Evolutionary conservation across 53 echinoderm and acorn worm genomes (phyloP).

Genomic region (Paracentrotus lividus): DNA sequence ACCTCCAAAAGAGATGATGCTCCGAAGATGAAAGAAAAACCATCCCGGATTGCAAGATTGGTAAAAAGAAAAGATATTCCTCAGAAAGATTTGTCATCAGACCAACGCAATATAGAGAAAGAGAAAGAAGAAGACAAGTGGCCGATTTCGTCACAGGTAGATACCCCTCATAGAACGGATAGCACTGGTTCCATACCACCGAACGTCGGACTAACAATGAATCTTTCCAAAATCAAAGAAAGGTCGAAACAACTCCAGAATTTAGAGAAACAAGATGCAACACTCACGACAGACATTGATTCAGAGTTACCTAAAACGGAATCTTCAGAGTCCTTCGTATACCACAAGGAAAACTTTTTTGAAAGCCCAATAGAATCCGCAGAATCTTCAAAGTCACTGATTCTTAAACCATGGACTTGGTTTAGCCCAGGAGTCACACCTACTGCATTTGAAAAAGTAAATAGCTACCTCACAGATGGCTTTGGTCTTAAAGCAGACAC

Average conservation of each 20-base stretch:
- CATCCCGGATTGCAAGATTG: neutral
- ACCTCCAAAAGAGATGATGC: neutral
- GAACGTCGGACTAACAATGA: neutral
- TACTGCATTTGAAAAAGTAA: conserved; percentile 49
- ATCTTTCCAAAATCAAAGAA: conserved; percentile 46
- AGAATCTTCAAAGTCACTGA: neutral
- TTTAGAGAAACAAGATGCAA: neutral
- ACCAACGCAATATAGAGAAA: too few relatives aligned
- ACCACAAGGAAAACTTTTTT: neutral
- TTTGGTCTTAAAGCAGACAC: neutral
- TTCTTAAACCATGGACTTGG: conserved; percentile 54
- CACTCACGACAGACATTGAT: conserved; percentile 28
- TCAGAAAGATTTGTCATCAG: neutral
- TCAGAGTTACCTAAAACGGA: neutral
- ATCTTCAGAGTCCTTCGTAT: conserved; percentile 27
- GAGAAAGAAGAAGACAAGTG: neutral
- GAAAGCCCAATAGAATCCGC: conserved; percentile 38
- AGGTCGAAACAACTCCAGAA: conserved; percentile 35
- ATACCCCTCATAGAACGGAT: neutral
- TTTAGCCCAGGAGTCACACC: conserved; percentile 45
- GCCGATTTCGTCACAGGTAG: neutral
- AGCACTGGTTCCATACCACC: conserved; percentile 14
- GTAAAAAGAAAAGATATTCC: neutral
- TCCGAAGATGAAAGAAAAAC: neutral
- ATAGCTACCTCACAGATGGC: conserved; percentile 34